phyloP scores from a whole-genome alignment of 2,797 vertebrate genomes.

The Peromyscus eremicus region DNA sequence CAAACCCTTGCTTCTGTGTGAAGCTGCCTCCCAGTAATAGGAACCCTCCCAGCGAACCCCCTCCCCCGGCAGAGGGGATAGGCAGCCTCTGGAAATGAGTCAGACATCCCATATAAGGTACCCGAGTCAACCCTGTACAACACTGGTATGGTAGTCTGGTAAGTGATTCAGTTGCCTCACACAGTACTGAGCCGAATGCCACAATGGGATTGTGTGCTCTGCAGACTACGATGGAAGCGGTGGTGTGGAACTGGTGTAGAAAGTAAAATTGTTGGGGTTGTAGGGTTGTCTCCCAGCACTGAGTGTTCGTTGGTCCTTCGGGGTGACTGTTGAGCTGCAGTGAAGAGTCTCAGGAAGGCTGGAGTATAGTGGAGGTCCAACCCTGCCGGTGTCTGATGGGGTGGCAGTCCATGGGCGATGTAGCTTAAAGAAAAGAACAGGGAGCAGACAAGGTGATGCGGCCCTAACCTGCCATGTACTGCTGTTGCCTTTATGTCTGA shows the following conservation, averaged over 20 bases:
- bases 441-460: not conserved
- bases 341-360: not conserved
- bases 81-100: not conserved
- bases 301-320: not conserved
- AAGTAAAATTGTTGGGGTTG: not conserved
- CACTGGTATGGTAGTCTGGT: rapidly evolving
- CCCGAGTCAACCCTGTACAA: not conserved
- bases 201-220: rapidly evolving
- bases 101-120: not conserved
- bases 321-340: not conserved
- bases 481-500: not conserved
- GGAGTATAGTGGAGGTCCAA: too few species aligned
- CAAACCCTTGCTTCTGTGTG: not conserved
- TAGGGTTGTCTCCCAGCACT: not conserved
- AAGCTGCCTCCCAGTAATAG: not conserved
- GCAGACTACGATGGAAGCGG: not conserved
- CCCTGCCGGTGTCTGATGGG: not conserved
- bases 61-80: not conserved
- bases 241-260: not conserved
- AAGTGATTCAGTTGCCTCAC: not conserved
- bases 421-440: not conserved
- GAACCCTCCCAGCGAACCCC: not conserved
- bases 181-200: too few species aligned
- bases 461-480: too few species aligned
- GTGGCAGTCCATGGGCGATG: not conserved